phyloP scores from a whole-genome alignment of 2,113 vertebrate genomes.

The crab-eating macaque (Macaca fascicularis) region DNA sequence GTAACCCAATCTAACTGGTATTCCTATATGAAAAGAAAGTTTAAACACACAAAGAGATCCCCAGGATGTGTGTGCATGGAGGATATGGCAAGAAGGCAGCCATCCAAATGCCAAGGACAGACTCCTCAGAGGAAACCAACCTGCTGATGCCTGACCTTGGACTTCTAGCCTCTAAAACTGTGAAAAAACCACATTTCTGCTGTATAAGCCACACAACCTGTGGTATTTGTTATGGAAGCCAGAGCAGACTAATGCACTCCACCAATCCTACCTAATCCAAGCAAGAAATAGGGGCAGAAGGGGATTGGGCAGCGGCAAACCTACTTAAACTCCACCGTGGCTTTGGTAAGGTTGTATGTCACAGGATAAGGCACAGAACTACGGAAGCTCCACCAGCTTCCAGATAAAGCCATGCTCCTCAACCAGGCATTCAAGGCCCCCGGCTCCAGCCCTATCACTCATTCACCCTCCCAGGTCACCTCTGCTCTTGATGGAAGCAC shows the following conservation, averaged over 20 bases:
- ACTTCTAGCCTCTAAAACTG: background rate
- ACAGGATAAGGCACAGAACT: background rate
- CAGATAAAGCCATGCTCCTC: background rate
- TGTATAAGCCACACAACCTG: rapidly evolving
- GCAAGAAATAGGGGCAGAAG: background rate
- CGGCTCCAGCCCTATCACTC: background rate
- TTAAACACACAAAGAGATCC: background rate
- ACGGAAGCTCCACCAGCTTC: rapidly evolving
- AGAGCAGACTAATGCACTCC: rapidly evolving
- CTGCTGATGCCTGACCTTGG: rapidly evolving
- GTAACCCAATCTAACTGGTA: rapidly evolving
- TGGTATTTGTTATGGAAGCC: rapidly evolving
- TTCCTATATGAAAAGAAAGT: no score
- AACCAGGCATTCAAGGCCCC: rapidly evolving
- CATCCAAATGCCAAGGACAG: background rate
- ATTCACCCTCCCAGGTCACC: background rate
- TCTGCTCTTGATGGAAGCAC: background rate
- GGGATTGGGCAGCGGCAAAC: rapidly evolving
- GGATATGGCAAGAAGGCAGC: no score
- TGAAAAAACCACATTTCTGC: rapidly evolving
- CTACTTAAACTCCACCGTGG: rapidly evolving
- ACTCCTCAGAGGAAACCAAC: background rate
- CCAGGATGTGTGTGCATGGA: rapidly evolving
- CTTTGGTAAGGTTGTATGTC: background rate
- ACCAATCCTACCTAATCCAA: rapidly evolving